Evolutionary conservation across 2,888 invertebrate species (phyloP).

Genomic region (Crocallis elinguaria): DNA sequence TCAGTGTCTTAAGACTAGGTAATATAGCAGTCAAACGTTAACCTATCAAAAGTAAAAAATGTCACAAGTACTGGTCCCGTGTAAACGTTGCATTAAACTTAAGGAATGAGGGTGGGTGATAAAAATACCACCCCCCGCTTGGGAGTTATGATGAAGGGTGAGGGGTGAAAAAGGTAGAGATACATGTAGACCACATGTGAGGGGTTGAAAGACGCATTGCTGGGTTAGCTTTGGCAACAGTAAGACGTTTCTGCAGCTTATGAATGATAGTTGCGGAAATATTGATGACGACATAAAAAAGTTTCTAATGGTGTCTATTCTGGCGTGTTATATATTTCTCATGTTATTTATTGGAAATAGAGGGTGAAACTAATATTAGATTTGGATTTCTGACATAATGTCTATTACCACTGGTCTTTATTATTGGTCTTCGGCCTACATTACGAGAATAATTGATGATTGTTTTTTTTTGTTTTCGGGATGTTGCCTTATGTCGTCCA

Average conservation of each 20-base stretch:
- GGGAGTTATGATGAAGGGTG: slow-evolving; percentile 38
- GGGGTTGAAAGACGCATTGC: slow-evolving; percentile 65
- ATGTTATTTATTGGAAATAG: too few relatives aligned
- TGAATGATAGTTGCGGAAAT: background rate
- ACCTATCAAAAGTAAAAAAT: background rate
- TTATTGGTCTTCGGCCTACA: too few relatives aligned
- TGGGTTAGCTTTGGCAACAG: slow-evolving; percentile 40
- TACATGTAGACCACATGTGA: slow-evolving; percentile 49
- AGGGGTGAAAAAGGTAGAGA: slow-evolving; percentile 46
- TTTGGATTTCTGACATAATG: too few relatives aligned
- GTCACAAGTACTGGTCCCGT: slow-evolving; percentile 7
- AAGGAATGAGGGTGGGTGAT: slow-evolving; percentile 62
- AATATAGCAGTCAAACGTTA: background rate
- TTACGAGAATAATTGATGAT: too few relatives aligned
- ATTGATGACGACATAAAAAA: too few relatives aligned
- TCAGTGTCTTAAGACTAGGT: too few relatives aligned
- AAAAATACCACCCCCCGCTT: slow-evolving; percentile 63
- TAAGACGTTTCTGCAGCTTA: slow-evolving; percentile 41
- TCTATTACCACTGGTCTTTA: too few relatives aligned
- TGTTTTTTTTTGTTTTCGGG: too few relatives aligned
- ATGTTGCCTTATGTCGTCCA: too few relatives aligned
- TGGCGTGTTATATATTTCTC: too few relatives aligned
- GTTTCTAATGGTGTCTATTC: too few relatives aligned
- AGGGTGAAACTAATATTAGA: too few relatives aligned
- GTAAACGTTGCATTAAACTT: slow-evolving; percentile 40